Conservation (phyloP, 2,888 invertebrate genomes). For the Tachystola acroxantha region DNA sequence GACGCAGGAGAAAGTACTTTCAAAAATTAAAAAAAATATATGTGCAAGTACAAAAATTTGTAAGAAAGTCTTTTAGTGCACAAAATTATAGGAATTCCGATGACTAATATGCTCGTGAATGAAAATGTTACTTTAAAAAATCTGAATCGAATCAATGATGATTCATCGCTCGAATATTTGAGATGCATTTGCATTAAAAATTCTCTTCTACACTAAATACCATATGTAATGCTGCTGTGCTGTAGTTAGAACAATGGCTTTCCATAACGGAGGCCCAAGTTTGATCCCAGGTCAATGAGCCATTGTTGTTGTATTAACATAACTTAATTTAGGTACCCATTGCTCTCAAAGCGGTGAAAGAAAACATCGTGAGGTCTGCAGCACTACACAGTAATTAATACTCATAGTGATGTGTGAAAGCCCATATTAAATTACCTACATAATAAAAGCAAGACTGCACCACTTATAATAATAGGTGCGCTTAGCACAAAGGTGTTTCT, state of each 20-base stretch:
- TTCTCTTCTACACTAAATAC: constrained; percentile 14
- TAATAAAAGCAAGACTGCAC: no score
- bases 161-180: constrained; percentile 32
- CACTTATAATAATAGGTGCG: no score
- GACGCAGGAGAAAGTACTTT: constrained; percentile 7
- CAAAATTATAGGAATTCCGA: neutral
- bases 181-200: constrained; percentile 32
- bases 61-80: neutral
- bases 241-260: neutral
- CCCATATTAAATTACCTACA: no score
- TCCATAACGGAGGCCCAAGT: no score
- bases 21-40: constrained; percentile 5
- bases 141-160: constrained; percentile 28
- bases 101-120: neutral
- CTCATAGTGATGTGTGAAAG: no score
- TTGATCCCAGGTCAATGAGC: no score
- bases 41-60: constrained; percentile 1
- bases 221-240: constrained; percentile 1
- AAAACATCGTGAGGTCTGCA: no score
- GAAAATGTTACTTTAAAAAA: neutral
- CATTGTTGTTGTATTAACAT: no score
- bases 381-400: no score
- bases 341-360: no score
- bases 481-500: no score
- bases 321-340: no score